These are phyloP conservation scores for Diphyllodes magnificus DNA, from an alignment of 2,113 vertebrate genomes.

Conservation along the genomic window DNA sequence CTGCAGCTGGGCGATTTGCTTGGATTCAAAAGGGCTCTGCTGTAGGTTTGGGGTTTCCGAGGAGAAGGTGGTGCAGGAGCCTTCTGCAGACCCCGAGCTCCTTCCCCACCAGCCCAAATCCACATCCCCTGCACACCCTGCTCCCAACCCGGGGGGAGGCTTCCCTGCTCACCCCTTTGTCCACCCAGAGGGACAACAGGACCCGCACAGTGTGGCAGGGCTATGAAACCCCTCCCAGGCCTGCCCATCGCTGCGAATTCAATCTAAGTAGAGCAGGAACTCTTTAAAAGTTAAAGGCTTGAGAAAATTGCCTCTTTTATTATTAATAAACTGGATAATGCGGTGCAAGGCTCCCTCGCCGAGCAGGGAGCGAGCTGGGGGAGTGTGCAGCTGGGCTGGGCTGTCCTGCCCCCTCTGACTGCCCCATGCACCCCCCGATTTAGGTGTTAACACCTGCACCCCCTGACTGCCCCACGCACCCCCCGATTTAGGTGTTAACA, in stretches of 20 bases:
- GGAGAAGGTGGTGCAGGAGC: background rate
- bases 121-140: accelerated
- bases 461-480: too few species aligned
- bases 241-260: background rate
- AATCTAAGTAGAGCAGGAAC: slow-evolving; percentile 12
- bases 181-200: background rate
- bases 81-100: background rate
- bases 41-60: background rate
- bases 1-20: background rate
- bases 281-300: slow-evolving; percentile 57
- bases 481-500: background rate
- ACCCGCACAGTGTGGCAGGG: background rate
- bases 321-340: slow-evolving; percentile 51
- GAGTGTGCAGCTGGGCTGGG: background rate
- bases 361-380: background rate
- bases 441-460: too few species aligned
- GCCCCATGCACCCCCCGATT: too few species aligned
- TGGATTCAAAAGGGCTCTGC: background rate
- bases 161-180: background rate
- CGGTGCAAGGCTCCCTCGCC: accelerated
- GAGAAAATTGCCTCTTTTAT: slow-evolving; percentile 58
- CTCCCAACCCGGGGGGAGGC: accelerated
- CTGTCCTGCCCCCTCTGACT: background rate
- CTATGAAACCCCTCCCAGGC: background rate
- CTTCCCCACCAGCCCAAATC: background rate